Base-by-base conservation (phyloP, 2,113 vertebrate genomes). In the Upupa epops region DNA sequence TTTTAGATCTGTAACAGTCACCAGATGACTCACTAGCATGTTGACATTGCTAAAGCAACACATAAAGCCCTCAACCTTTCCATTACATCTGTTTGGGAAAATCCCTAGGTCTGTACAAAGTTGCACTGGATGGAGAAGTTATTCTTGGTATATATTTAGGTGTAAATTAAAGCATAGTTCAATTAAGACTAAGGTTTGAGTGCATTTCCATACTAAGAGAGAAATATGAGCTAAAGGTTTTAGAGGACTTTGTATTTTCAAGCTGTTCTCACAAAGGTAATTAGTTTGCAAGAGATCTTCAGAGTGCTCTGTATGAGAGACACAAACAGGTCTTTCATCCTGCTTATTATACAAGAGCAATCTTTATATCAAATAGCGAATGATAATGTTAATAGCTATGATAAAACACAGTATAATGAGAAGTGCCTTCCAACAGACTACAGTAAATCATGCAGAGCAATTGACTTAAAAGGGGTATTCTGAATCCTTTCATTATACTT, bases 251-350 rank as follows among this genome's bases (percentile, higher is more conserved):
- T 89, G 36, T 75, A 71, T 94, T 90, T 94, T 82, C 89, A 96
- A 61, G 75, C 79, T 92, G 29, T 59, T 91, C 65, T 92, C 76
- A 71, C 89, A 86, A 89, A 68, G 52, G 74, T 94, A 93, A 96
- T 96, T 89, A 56, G 63, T 63, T 94, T 95, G 90, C 61, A 82
- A 58, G 45, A 85, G 87, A 83, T 90, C 59, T 84, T 78, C 88
- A 71, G 32, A 65, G 40, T 49, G 78, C 86, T 82, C 42, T 40
- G 72, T 87, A 94, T 17, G 28, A 84, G 88, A 91, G 85, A 40
- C 81, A 93, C 71, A 93, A 94, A 89, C 52, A 21, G 59, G 63
- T 74, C 89, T 96, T 96, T 96, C 90, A 95, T 96, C 81, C 74
- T 79, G 68, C 72, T 95, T 54, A 80, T 94, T 92, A 94, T 59